These are phyloP conservation scores for Drosophila prosaltans DNA, from an alignment of 1,140 invertebrate genomes.

Conservation along the genomic window DNA sequence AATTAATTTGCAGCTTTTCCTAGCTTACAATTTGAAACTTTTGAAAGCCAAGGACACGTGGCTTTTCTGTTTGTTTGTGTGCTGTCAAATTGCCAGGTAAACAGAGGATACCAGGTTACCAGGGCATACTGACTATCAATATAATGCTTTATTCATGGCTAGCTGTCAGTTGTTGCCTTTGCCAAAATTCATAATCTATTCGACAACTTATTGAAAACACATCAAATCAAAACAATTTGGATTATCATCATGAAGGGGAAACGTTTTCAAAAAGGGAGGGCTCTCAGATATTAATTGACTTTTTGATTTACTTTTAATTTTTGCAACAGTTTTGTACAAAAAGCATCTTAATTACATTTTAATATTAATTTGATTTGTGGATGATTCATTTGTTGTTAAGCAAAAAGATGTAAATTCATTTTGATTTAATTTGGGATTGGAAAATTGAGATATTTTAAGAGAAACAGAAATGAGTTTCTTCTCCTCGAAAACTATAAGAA, in stretches of 20 bases:
- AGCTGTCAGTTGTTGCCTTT: conserved; percentile 26
- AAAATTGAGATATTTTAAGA: no score
- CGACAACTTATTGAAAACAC: conserved; percentile 47
- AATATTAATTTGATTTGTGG: conserved; percentile 12
- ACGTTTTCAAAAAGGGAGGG: no score
- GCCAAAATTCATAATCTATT: conserved; percentile 63
- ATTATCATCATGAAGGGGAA: no score
- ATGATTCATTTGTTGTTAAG: no score
- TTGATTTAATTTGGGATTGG: no score
- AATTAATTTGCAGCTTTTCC: conserved; percentile 50
- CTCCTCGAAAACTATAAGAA: no score
- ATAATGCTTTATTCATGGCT: conserved; percentile 41
- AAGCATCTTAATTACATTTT: no score
- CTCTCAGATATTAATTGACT: no score
- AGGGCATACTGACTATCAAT: conserved; percentile 22
- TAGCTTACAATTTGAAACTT: conserved; percentile 29
- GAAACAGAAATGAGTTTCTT: no score
- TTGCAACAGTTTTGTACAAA: no score
- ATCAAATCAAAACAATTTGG: conserved; percentile 23
- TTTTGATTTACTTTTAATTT: no score
- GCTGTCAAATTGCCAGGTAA: conserved; percentile 55
- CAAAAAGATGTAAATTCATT: no score
- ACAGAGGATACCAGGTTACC: conserved; percentile 14
- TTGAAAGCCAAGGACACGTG: conserved; percentile 39
- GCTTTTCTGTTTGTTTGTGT: conserved; percentile 21